These are phyloP conservation scores for Palythoa grandis DNA, from an alignment of 92 coral and sea anemone species.

Conservation along the genomic window DNA sequence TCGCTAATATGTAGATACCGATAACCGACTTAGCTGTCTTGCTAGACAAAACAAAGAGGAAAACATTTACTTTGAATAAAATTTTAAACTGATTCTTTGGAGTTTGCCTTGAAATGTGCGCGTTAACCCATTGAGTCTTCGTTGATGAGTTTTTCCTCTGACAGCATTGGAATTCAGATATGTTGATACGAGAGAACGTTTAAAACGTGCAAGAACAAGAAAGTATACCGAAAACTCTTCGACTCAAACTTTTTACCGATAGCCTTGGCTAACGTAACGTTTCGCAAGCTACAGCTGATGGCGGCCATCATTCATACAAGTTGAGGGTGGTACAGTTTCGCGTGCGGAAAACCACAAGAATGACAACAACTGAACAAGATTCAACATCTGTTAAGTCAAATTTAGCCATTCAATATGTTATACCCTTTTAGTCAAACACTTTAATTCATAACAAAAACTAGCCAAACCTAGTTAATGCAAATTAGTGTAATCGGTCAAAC, in stretches of 20 bases:
- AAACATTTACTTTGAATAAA: too few relatives aligned
- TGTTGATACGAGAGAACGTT: too few relatives aligned
- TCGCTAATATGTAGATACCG: too few relatives aligned
- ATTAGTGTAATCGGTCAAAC: neutral
- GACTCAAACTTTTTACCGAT: too few relatives aligned
- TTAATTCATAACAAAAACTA: neutral
- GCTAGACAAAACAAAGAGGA: too few relatives aligned
- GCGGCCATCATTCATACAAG: neutral
- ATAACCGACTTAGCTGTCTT: too few relatives aligned
- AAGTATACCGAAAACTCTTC: neutral
- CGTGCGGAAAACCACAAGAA: conserved; percentile 44
- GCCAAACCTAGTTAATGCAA: neutral
- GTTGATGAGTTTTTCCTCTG: too few relatives aligned
- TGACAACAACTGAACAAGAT: conserved; percentile 21
- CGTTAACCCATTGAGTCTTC: too few relatives aligned
- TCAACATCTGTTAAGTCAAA: conserved; percentile 18
- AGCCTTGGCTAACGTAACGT: too few relatives aligned
- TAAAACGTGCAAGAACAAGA: neutral
- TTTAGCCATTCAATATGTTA: neutral
- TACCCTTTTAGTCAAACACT: conserved; percentile 16
- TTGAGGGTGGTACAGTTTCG: neutral
- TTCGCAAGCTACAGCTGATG: neutral
- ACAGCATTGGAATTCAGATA: too few relatives aligned
- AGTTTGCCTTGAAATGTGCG: neutral
- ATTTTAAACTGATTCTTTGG: too few relatives aligned